phyloP scores from a whole-genome alignment of 2,888 invertebrate genomes.

The Melipona bicolor region DNA sequence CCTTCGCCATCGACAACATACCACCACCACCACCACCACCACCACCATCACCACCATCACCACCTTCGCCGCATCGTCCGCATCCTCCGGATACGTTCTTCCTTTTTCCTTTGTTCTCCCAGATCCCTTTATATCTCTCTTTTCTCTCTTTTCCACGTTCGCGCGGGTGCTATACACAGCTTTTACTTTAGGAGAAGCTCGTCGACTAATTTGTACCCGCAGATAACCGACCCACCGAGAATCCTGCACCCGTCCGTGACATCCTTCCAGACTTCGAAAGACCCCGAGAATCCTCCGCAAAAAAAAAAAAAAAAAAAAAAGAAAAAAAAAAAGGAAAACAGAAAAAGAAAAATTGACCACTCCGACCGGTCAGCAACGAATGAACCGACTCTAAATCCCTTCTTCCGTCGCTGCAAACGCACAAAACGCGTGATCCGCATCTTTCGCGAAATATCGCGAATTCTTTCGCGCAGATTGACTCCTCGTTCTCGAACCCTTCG shows the following conservation, averaged over 20 bases:
- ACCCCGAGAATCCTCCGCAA: conserved; percentile 20
- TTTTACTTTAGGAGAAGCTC: conserved; percentile 82
- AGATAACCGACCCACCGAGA: conserved; percentile 69
- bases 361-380: conserved; percentile 28
- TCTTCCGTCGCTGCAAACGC: background rate
- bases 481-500: background rate
- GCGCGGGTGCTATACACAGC: conserved; percentile 79
- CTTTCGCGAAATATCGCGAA: background rate
- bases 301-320: background rate
- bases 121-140: conserved; percentile 24
- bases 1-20: conserved; percentile 1
- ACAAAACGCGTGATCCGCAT: conserved; percentile 2
- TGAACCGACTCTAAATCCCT: conserved; percentile 29
- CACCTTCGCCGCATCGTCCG: conserved; percentile 23
- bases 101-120: conserved; percentile 39
- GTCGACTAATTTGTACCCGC: conserved; percentile 81
- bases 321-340: too few species aligned
- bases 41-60: background rate
- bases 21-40: conserved; percentile 11
- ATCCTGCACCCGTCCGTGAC: conserved; percentile 59
- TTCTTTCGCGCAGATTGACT: background rate
- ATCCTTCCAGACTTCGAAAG: conserved; percentile 37
- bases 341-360: conserved; percentile 33
- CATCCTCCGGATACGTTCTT: conserved; percentile 20
- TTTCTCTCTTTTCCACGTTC: conserved; percentile 66